Base-by-base conservation (phyloP, 2,888 invertebrate species). In the Caenorhabditis sp. region DNA sequence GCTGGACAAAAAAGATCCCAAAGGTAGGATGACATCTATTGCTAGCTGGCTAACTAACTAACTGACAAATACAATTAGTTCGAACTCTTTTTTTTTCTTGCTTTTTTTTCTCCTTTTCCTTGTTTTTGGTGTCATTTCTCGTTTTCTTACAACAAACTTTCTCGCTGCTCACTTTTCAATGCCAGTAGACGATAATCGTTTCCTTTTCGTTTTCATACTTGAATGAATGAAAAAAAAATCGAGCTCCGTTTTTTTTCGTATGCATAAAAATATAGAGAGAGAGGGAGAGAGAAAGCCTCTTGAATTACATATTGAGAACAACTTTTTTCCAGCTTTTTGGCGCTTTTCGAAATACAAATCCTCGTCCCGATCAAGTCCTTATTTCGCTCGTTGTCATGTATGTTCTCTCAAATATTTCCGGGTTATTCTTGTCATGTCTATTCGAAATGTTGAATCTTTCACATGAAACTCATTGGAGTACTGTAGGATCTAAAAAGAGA, bases 1-100 rank as follows among this genome's bases (percentile, higher is more conserved):
- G 23, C 27, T 61, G 63, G 64, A 69, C 64, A 57, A 57, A 36
- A 60, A 64, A 64, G 64, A 69, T 64, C 31, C 63, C 69, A 64
- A 50, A 24, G 54, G 21, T 21, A 43, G 21, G 31, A 17, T 14
- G 43, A 49, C 62, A 24, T 54, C 36, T n/a, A n/a, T n/a, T n/a
- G n/a, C n/a, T n/a, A n/a, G n/a, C n/a, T n/a, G n/a, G 6, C 51
- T 53, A 58, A 53, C 43, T 17, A 58, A 64, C 59, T 50, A 12
- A 19, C 50, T n/a, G 51, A 4, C 19, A 14, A 54, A 63, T 54
- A 57, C 51, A 59, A 53, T 36, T 43, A 21, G 23, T 19, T 64
- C 57, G 60, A 59, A 59, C 60, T 69, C 53, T 60, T 19, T 37
- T 57, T 26, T 23, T 50, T 54, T 50, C 43, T 21, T 31, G 1